These are phyloP conservation scores for Pemphigus obesinymphae DNA, from an alignment of 1,140 invertebrate species.

Conservation along the genomic window DNA sequence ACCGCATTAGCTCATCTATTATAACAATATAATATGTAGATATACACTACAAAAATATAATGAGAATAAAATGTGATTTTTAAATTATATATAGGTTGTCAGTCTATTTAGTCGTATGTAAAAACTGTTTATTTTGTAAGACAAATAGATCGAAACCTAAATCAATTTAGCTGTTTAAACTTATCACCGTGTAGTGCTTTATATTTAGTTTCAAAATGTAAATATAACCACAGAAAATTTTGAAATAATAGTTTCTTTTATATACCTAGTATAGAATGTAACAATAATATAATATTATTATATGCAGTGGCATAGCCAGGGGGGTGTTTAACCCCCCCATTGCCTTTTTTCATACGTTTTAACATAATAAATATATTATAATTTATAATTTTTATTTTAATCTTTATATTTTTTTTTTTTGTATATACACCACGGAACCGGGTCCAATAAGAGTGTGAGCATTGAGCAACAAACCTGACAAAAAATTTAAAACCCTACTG, in stretches of 20 bases:
- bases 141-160: constrained; percentile 38
- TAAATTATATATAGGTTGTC: constrained; percentile 11
- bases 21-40: neutral
- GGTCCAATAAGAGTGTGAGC: too few relatives aligned
- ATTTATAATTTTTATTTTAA: too few relatives aligned
- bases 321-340: too few relatives aligned
- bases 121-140: constrained; percentile 33
- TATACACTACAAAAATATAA: neutral
- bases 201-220: neutral
- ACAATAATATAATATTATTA: neutral
- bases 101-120: constrained; percentile 36
- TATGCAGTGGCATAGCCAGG: too few relatives aligned
- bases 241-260: neutral
- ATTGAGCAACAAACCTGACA: too few relatives aligned
- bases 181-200: constrained; percentile 10
- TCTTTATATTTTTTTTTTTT: too few relatives aligned
- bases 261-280: too few relatives aligned
- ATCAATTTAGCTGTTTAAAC: neutral
- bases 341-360: too few relatives aligned
- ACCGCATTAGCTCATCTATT: neutral
- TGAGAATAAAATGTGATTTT: neutral
- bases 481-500: too few relatives aligned
- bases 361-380: too few relatives aligned
- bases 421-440: too few relatives aligned
- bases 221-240: neutral